phyloP scores from a whole-genome alignment of 2,113 vertebrate genomes.

The Dermatemys mawii region DNA sequence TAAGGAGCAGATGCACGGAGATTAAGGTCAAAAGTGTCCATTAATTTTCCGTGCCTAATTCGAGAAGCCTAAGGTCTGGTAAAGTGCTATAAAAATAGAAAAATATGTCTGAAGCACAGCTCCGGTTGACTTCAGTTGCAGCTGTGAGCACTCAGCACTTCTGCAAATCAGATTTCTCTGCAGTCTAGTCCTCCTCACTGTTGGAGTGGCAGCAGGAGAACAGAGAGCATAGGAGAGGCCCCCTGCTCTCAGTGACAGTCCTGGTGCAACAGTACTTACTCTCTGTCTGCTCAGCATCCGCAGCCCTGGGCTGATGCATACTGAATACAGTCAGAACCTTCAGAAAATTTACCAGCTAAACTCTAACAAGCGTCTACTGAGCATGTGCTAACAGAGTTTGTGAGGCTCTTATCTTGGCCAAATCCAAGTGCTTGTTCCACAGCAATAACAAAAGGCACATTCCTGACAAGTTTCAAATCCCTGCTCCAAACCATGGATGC shows the following conservation, averaged over 20 bases:
- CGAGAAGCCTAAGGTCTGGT: background rate
- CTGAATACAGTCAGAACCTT: background rate
- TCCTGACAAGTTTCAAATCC: background rate
- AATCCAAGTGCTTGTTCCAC: background rate
- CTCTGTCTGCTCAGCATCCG: background rate
- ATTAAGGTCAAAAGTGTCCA: conserved; percentile 39
- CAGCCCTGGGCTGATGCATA: background rate
- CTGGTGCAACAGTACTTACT: background rate
- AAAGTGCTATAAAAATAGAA: background rate
- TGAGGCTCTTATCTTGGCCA: background rate
- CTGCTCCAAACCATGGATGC: background rate
- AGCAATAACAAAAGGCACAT: background rate
- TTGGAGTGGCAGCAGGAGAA: background rate
- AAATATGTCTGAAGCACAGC: conserved; percentile 20
- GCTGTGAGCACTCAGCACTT: background rate
- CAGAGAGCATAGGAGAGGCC: background rate
- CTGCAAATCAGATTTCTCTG: background rate
- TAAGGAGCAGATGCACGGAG: rapidly evolving
- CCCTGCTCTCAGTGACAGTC: background rate
- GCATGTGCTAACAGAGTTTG: background rate
- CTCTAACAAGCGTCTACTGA: background rate
- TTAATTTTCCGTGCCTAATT: conserved; percentile 8
- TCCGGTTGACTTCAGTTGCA: conserved; percentile 1
- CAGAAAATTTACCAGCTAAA: background rate
- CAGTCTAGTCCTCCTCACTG: background rate